These are phyloP conservation scores for Tinea semifulvella DNA, from an alignment of 2,888 invertebrate species.

Conservation along the genomic window DNA sequence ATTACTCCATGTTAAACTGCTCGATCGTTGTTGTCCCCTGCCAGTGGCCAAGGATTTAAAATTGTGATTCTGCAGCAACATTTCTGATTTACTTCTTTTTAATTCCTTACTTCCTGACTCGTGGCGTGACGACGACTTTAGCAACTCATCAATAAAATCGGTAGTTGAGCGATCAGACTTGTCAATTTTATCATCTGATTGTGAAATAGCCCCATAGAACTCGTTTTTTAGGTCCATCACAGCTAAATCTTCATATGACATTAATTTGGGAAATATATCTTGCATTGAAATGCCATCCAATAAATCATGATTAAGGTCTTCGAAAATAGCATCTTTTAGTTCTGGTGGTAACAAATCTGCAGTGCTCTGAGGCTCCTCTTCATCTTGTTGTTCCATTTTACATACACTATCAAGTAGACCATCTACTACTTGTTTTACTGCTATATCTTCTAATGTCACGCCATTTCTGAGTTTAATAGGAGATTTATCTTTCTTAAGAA, in stretches of 20 bases:
- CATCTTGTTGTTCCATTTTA: slow-evolving; percentile 73
- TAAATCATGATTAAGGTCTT: slow-evolving; percentile 84
- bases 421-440: slow-evolving; percentile 68
- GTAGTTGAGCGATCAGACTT: slow-evolving; percentile 59
- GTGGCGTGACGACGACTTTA: slow-evolving; percentile 48
- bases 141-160: slow-evolving; percentile 65
- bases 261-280: slow-evolving; percentile 79
- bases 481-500: slow-evolving; percentile 54
- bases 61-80: slow-evolving; percentile 59
- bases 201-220: slow-evolving; percentile 55
- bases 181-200: slow-evolving; percentile 51
- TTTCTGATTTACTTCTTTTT: slow-evolving; percentile 73
- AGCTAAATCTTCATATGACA: slow-evolving; percentile 74
- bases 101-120: slow-evolving; percentile 64
- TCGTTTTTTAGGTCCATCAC: slow-evolving; percentile 72
- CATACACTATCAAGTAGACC: slow-evolving; percentile 68
- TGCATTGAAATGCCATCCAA: slow-evolving; percentile 87
- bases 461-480: slow-evolving; percentile 54
- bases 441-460: slow-evolving; percentile 60
- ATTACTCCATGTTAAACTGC: slow-evolving; percentile 74
- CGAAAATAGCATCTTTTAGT: slow-evolving; percentile 85
- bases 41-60: slow-evolving; percentile 58
- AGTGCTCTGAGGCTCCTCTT: slow-evolving; percentile 81
- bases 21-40: slow-evolving; percentile 72
- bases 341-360: slow-evolving; percentile 86